Conservation (phyloP, 2,797 vertebrate species). For the Melopsittacus undulatus region DNA sequence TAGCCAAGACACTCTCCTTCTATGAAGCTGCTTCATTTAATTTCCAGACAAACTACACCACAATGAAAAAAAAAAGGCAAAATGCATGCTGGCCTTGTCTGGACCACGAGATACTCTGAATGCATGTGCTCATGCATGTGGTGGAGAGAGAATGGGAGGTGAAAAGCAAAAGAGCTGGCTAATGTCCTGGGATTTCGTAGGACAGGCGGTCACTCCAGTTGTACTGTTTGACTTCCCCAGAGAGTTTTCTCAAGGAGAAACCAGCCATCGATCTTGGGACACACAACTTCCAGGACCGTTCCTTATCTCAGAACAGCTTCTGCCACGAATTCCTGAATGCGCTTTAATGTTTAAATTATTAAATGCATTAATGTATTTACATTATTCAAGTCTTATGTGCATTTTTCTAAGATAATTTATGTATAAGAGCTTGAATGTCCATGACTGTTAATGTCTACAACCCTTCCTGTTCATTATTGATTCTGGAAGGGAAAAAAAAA, state of each 20-base stretch:
- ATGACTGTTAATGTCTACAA: slow-evolving; percentile 94
- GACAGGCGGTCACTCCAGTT: slow-evolving; percentile 23
- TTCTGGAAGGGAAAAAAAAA: slow-evolving; percentile 90
- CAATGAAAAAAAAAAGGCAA: not conserved
- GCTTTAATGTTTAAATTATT: slow-evolving; percentile 99
- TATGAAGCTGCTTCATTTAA: not conserved
- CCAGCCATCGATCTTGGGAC: slow-evolving; percentile 79
- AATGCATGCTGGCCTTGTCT: not conserved
- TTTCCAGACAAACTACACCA: slow-evolving; percentile 13
- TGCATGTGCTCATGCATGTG: fast-evolving
- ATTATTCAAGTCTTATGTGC: slow-evolving; percentile 99
- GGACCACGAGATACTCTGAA: not conserved
- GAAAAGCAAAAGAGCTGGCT: slow-evolving; percentile 23
- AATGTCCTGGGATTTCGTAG: slow-evolving; percentile 56
- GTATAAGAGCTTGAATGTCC: slow-evolving; percentile 97
- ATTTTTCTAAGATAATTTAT: slow-evolving; percentile 99
- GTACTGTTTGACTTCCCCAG: slow-evolving; percentile 54
- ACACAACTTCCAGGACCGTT: slow-evolving; percentile 74
- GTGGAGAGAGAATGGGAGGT: not conserved
- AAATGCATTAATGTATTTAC: slow-evolving; percentile 99
- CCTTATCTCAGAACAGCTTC: slow-evolving; percentile 81
- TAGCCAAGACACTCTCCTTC: not conserved
- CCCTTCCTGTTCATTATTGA: slow-evolving; percentile 99
- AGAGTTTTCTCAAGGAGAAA: slow-evolving; percentile 79
- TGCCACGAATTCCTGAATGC: slow-evolving; percentile 82